These are phyloP conservation scores for Luehdorfia chinensis DNA, from an alignment of 1,140 invertebrate genomes.

Conservation along the genomic window DNA sequence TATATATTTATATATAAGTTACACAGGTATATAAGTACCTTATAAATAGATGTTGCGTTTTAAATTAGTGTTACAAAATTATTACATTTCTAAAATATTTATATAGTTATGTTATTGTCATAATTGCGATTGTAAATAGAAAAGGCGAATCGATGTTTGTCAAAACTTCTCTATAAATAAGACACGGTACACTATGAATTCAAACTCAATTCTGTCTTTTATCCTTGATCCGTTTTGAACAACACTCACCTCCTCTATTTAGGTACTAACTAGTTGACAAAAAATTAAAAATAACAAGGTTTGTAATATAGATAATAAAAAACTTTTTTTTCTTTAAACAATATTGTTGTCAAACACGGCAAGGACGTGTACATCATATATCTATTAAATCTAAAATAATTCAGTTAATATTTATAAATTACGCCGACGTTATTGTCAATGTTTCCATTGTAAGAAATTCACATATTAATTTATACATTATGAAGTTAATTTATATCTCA, in stretches of 20 bases:
- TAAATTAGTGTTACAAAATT: slow-evolving; percentile 12
- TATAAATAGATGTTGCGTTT: slow-evolving; percentile 13
- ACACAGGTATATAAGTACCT: neutral
- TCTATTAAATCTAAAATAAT: slow-evolving; percentile 7
- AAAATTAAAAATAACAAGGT: too few relatives aligned
- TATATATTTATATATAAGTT: neutral
- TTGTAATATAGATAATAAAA: too few relatives aligned
- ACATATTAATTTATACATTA: neutral
- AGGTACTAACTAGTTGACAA: too few relatives aligned
- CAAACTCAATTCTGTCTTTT: too few relatives aligned
- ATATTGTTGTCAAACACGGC: slow-evolving; percentile 19
- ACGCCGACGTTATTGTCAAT: slow-evolving; percentile 27
- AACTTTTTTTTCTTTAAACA: too few relatives aligned
- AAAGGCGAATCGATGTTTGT: too few relatives aligned
- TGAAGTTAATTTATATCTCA: neutral
- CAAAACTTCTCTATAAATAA: too few relatives aligned
- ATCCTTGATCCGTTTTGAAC: too few relatives aligned
- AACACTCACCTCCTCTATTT: too few relatives aligned
- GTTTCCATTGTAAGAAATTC: slow-evolving; percentile 22
- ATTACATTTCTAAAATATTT: slow-evolving; percentile 1
- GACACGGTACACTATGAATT: too few relatives aligned
- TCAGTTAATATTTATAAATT: slow-evolving; percentile 5
- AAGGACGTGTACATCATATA: slow-evolving; percentile 5
- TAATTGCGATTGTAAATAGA: slow-evolving; percentile 3
- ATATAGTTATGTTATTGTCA: slow-evolving; percentile 10